phyloP scores from a whole-genome alignment of 1,140 invertebrate species.

The Rhagoletis pomonella region DNA sequence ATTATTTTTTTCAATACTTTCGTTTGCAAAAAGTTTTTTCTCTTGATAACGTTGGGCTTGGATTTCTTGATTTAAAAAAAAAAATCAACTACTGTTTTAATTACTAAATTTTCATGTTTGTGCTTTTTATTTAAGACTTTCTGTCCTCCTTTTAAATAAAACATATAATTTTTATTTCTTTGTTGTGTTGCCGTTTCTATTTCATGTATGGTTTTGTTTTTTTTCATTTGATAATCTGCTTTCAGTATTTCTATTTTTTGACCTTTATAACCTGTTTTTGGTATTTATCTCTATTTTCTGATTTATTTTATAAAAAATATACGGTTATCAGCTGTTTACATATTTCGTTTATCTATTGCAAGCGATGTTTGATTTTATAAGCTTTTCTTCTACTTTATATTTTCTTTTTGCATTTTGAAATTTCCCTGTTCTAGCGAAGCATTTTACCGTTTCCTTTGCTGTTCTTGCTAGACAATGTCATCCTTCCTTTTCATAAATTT shows the following conservation, averaged over 20 bases:
- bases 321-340: not conserved
- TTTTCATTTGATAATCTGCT: too few species aligned
- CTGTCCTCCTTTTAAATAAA: not conserved
- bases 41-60: not conserved
- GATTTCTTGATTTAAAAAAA: not conserved
- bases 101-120: not conserved
- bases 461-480: not conserved
- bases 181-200: too few species aligned
- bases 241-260: too few species aligned
- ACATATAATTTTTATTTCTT: too few species aligned
- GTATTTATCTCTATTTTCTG: not conserved
- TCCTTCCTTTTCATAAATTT: not conserved
- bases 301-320: slow-evolving; percentile 26
- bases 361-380: not conserved
- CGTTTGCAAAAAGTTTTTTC: not conserved
- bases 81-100: not conserved
- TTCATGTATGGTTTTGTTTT: too few species aligned
- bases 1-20: too few species aligned
- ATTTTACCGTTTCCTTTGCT: not conserved
- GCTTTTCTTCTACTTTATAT: slow-evolving; percentile 3
- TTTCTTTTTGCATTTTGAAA: not conserved
- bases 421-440: not conserved
- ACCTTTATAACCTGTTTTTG: not conserved
- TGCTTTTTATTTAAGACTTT: not conserved
- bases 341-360: not conserved